Evolutionary conservation across 2,888 invertebrate species (phyloP).

Genomic region (Cloeon dipterum): DNA sequence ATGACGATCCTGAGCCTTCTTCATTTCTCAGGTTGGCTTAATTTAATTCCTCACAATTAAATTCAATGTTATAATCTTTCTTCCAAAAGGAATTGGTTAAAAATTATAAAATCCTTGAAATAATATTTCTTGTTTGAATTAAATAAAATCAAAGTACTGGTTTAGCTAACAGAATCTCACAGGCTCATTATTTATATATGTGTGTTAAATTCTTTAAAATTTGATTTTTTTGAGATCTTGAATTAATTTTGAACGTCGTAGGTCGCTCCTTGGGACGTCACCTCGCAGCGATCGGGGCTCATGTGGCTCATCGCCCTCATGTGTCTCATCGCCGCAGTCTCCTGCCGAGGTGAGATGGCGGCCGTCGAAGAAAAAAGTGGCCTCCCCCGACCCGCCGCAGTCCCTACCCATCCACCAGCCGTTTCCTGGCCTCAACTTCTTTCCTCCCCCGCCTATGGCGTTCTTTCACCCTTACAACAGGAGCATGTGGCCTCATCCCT

Average conservation of each 20-base stretch:
- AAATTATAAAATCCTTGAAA: no score
- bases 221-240: no score
- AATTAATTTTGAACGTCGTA: no score
- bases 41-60: no score
- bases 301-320: constrained; percentile 13
- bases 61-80: no score
- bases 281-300: constrained; percentile 12
- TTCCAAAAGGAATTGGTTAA: no score
- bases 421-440: constrained; percentile 3
- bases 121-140: no score
- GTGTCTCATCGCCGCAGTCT: background rate
- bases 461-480: constrained; percentile 4
- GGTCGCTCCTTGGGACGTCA: constrained; percentile 21
- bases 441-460: constrained; percentile 12
- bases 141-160: no score
- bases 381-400: constrained; percentile 4
- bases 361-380: constrained; percentile 13
- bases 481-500: constrained; percentile 2
- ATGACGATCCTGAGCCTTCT: constrained; percentile 5
- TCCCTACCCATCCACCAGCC: constrained; percentile 6
- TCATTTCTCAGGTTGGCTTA: no score
- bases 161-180: no score
- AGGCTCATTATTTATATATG: no score
- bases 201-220: no score
- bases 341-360: constrained; percentile 9